Conservation (phyloP, 2,113 vertebrate genomes). For the Oncorhynchus nerka region DNA sequence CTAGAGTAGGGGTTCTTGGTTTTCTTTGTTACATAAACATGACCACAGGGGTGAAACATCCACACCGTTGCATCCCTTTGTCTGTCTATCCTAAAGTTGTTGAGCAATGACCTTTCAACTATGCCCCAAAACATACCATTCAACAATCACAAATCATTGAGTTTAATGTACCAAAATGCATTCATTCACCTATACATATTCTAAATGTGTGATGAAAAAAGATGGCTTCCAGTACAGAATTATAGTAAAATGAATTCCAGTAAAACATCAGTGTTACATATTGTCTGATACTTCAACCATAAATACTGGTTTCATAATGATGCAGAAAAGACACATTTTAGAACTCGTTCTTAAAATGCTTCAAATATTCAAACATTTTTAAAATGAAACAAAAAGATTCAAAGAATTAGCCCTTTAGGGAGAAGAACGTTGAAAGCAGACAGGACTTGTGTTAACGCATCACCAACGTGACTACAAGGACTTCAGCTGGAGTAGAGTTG, state of each 20-base stretch:
- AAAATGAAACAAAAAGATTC: conserved; percentile 36
- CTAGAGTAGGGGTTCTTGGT: not conserved
- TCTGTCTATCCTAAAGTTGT: not conserved
- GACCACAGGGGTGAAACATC: not conserved
- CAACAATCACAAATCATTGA: conserved; percentile 23
- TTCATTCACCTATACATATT: conserved; percentile 29
- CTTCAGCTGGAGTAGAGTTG: not conserved
- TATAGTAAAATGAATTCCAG: conserved; percentile 25
- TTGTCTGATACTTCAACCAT: conserved; percentile 34
- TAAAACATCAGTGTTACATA: conserved; percentile 33
- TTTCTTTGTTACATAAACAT: not conserved
- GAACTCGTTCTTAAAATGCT: conserved; percentile 10
- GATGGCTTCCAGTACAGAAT: not conserved
- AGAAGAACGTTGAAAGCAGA: conserved; percentile 73
- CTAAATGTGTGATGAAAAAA: conserved; percentile 15
- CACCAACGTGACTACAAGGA: conserved; percentile 37
- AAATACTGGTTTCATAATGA: not conserved
- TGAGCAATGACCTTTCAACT: not conserved
- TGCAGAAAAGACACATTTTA: conserved; percentile 39
- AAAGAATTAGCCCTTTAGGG: conserved; percentile 77
- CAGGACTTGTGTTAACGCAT: conserved; percentile 52
- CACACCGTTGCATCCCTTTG: not conserved
- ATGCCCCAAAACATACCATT: not conserved
- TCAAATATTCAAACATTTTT: conserved; percentile 52
- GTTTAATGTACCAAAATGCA: conserved; percentile 21